These are phyloP conservation scores for Luffia ferchaultella DNA, from an alignment of 2,888 invertebrate species.

Conservation along the genomic window DNA sequence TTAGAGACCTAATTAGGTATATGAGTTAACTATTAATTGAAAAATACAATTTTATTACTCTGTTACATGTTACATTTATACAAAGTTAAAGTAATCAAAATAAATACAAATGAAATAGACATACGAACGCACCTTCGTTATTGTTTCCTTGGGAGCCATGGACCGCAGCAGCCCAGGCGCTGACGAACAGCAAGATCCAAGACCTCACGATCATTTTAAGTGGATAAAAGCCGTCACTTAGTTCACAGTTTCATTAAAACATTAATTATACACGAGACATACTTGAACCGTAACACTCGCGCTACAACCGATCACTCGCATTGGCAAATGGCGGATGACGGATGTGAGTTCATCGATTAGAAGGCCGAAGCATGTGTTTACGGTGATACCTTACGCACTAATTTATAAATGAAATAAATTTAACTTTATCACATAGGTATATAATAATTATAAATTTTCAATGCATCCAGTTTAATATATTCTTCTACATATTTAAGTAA, in stretches of 20 bases:
- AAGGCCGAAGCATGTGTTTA: constrained; percentile 31
- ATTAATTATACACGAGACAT: constrained; percentile 55
- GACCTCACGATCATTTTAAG: constrained; percentile 65
- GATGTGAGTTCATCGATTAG: constrained; percentile 63
- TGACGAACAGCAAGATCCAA: constrained; percentile 56
- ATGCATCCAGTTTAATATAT: too few species aligned
- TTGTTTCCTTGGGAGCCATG: constrained; percentile 51
- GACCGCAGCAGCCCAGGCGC: constrained; percentile 56
- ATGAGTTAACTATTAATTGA: too few species aligned
- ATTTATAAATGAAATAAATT: too few species aligned
- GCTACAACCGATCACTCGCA: constrained; percentile 46
- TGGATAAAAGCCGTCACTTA: constrained; percentile 40
- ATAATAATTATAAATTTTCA: too few species aligned
- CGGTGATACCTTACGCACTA: too few species aligned
- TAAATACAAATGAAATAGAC: constrained; percentile 27
- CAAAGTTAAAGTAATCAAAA: constrained; percentile 25
- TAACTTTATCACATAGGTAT: too few species aligned
- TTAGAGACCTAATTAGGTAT: too few species aligned
- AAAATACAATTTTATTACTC: too few species aligned
- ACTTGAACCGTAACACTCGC: constrained; percentile 42
- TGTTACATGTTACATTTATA: background rate
- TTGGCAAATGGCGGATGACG: constrained; percentile 67
- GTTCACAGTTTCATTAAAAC: constrained; percentile 52
- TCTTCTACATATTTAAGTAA: too few species aligned
- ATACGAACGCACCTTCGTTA: constrained; percentile 51